Evolutionary conservation across 2,888 invertebrate genomes (phyloP).

Genomic region (Pristionchus entomophagus): DNA sequence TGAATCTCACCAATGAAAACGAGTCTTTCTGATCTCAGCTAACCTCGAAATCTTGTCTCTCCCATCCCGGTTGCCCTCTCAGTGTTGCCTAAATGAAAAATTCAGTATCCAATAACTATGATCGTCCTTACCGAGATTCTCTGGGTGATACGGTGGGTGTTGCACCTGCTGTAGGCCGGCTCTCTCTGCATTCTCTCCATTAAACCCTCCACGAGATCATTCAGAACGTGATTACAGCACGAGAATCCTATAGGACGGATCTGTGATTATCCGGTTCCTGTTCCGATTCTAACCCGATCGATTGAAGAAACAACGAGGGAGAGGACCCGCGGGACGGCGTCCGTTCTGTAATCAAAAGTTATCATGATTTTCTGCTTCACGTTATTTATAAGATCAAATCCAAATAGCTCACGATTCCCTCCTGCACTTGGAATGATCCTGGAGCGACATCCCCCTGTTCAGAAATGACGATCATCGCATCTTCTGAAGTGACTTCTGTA

Average conservation of each 20-base stretch:
- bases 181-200: slow-evolving; percentile 8
- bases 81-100: background rate
- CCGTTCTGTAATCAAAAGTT: background rate
- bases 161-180: slow-evolving; percentile 8
- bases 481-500: slow-evolving; percentile 4
- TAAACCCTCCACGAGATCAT: background rate
- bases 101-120: background rate
- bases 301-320: slow-evolving; percentile 45
- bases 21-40: no score
- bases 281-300: slow-evolving; percentile 8
- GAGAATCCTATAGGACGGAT: slow-evolving; percentile 20
- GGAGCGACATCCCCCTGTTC: background rate
- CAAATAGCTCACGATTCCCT: slow-evolving; percentile 35
- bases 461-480: slow-evolving; percentile 9
- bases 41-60: slow-evolving; percentile 41
- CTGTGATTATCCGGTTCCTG: no score
- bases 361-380: background rate
- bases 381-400: background rate
- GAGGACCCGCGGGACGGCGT: slow-evolving; percentile 38
- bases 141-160: slow-evolving; percentile 5
- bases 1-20: no score
- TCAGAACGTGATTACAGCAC: slow-evolving; percentile 41
- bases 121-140: background rate
- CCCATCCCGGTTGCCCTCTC: background rate
- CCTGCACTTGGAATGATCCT: slow-evolving; percentile 30